Evolutionary conservation across 2,797 vertebrate genomes (phyloP).

Genomic region (Apogon talboti): DNA sequence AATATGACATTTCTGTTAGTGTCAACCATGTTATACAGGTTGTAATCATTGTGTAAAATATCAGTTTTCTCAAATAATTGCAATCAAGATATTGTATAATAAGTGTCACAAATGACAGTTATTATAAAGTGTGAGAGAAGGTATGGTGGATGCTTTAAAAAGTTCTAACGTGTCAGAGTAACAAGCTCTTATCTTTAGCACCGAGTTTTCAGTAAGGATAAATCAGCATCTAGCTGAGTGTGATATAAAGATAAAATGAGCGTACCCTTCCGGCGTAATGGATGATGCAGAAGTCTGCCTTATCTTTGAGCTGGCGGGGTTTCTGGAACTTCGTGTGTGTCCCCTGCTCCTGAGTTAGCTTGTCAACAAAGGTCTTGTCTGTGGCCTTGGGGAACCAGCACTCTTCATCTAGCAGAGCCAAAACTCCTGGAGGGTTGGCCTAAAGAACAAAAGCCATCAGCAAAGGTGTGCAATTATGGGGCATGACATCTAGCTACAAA

Average conservation of each 20-base stretch:
- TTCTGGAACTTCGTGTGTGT: slow-evolving; percentile 97
- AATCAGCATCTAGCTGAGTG: not conserved
- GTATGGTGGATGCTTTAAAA: no score
- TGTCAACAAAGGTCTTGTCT: slow-evolving; percentile 97
- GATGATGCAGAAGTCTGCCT: slow-evolving; percentile 97
- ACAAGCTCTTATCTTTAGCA: no score
- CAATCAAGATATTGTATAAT: no score
- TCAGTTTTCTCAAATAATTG: no score
- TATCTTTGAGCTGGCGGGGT: slow-evolving; percentile 97
- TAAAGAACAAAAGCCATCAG: slow-evolving; percentile 57
- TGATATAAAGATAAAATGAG: slow-evolving; percentile 1
- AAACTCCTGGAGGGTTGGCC: slow-evolving; percentile 95
- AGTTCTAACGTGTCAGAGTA: no score
- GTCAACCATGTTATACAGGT: no score
- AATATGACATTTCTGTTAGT: no score
- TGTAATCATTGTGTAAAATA: no score
- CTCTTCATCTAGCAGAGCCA: slow-evolving; percentile 96
- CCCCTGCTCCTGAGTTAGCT: slow-evolving; percentile 96
- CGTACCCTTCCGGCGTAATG: slow-evolving; percentile 96
- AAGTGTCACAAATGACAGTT: no score
- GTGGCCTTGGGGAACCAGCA: slow-evolving; percentile 99
- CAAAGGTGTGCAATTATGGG: not conserved
- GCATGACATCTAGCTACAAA: not conserved
- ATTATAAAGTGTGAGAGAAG: no score
- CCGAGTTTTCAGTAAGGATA: not conserved